Percentiles rank a stretch among this genome's conserved stretches.
phyloP scores from a whole-genome alignment of 2,113 vertebrate genomes.

The Grus americana region DNA sequence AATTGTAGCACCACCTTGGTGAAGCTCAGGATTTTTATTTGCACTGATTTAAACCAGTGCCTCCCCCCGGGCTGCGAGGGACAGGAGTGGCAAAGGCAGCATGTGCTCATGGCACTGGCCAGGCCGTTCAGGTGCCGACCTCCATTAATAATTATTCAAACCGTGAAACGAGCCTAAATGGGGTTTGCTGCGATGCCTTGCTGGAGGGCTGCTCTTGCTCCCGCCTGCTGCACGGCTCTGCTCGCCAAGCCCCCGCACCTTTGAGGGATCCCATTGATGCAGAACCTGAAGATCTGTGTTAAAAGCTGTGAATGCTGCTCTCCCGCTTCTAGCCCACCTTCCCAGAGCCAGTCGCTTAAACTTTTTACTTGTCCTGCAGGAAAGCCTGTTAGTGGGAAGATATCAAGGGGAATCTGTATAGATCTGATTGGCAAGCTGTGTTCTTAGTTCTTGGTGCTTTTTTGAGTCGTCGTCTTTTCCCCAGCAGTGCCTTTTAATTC shows the following conservation, averaged over 20 bases:
- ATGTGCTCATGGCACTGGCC: background rate
- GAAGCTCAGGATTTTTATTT: background rate
- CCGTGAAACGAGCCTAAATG: background rate
- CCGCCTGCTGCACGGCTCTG: background rate
- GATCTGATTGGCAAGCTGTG: slow-evolving; percentile 68
- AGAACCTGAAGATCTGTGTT: background rate
- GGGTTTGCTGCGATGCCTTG: background rate
- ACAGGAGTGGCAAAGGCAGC: background rate
- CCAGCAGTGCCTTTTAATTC: slow-evolving; percentile 75
- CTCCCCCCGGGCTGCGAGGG: fast-evolving
- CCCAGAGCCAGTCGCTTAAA: slow-evolving; percentile 53
- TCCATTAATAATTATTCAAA: background rate
- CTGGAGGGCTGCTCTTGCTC: background rate
- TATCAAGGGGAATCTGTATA: slow-evolving; percentile 70
- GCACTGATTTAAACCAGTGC: background rate
- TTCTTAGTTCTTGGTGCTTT: slow-evolving; percentile 68
- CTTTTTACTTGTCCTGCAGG: slow-evolving; percentile 68
- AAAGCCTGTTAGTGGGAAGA: slow-evolving; percentile 69
- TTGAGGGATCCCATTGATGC: background rate
- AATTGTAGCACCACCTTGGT: background rate
- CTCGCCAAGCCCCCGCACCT: background rate
- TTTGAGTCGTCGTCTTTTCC: slow-evolving; percentile 66
- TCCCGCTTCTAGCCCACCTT: slow-evolving; percentile 48
- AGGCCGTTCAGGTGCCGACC: background rate
- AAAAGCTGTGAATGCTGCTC: slow-evolving; percentile 33